A percentile compares a stretch with the other conserved stretches of the same genome.
Evolutionary conservation across 2,797 vertebrate genomes (phyloP).

Genomic region (Zalophus californianus): DNA sequence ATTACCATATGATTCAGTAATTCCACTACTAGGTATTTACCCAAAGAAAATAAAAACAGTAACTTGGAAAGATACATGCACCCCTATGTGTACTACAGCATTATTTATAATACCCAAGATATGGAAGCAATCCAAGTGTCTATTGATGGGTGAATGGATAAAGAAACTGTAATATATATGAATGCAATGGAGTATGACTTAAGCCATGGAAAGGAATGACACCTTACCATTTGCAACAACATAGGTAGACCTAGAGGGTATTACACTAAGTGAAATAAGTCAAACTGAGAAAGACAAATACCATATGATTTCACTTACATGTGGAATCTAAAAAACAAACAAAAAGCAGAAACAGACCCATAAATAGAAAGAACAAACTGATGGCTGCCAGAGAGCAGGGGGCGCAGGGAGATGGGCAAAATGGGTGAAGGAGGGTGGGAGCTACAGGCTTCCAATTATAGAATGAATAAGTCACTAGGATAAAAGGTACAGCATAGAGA

Average conservation of each 20-base stretch:
- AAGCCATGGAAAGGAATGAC: background rate
- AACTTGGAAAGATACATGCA: background rate
- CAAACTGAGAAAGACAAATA: background rate
- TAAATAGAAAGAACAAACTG: background rate
- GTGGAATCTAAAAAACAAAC: background rate
- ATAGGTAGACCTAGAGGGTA: background rate
- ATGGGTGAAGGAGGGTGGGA: background rate
- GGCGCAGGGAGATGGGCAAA: background rate
- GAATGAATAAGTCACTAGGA: background rate
- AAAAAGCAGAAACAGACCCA: background rate
- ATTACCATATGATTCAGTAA: background rate
- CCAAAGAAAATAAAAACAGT: background rate
- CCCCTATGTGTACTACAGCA: background rate
- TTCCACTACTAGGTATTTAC: background rate
- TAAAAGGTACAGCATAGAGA: background rate
- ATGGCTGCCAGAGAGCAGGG: background rate
- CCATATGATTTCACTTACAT: background rate
- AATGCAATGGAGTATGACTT: background rate
- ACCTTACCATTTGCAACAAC: background rate
- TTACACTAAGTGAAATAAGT: background rate
- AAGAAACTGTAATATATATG: background rate
- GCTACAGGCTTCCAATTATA: background rate
- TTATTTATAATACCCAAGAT: background rate
- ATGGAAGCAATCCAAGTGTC: background rate
- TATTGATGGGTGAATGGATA: background rate